Conservation (phyloP, 2,113 vertebrate species). For the Microcebus jonahi region DNA sequence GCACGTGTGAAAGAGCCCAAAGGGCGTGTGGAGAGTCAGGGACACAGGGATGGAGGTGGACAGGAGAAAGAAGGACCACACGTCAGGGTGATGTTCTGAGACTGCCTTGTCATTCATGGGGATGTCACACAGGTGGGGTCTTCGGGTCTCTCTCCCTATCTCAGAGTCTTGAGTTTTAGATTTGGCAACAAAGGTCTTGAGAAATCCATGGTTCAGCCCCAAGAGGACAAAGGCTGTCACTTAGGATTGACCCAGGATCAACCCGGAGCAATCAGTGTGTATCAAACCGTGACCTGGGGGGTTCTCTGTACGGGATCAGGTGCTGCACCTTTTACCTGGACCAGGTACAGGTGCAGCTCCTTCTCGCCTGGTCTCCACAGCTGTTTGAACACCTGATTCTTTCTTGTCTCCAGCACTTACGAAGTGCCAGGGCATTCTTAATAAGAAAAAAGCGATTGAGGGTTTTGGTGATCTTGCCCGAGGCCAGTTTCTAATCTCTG, state of each 20-base stretch:
- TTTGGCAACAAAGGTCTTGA: background rate
- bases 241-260: background rate
- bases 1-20: background rate
- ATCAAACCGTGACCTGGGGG: no score
- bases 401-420: background rate
- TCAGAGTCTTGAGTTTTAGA: background rate
- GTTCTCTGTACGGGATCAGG: background rate
- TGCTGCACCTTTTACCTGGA: background rate
- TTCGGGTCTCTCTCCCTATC: background rate
- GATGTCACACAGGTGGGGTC: rapidly evolving
- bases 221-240: background rate
- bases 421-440: background rate
- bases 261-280: background rate
- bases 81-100: no score
- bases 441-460: background rate
- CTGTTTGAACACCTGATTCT: background rate
- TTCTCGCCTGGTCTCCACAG: background rate
- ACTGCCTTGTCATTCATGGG: rapidly evolving
- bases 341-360: background rate
- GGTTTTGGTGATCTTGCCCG: background rate
- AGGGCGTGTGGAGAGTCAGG: background rate
- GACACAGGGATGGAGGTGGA: background rate
- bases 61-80: background rate
- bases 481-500: background rate
- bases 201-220: background rate